Evolutionary conservation across 2,888 invertebrate species (phyloP).

Genomic region (Drosophila borborema): DNA sequence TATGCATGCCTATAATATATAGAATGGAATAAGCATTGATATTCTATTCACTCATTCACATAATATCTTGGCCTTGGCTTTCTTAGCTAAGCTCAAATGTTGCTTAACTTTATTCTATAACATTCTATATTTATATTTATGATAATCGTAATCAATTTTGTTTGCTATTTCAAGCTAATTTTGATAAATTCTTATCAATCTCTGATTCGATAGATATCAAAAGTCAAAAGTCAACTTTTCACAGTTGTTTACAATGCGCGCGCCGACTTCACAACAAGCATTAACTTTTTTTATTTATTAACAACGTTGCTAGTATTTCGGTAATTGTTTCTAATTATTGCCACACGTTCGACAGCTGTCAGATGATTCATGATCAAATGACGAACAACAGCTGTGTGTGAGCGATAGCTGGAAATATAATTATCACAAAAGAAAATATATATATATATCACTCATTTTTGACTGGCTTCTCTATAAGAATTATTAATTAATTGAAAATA

Average conservation of each 20-base stretch:
- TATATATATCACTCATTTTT: not conserved
- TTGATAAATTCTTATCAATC: not conserved
- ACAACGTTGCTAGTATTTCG: not conserved
- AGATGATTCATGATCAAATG: constrained; percentile 3
- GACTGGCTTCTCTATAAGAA: not conserved
- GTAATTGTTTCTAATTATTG: constrained; percentile 6
- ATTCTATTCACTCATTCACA: too few relatives aligned
- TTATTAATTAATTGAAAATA: not conserved
- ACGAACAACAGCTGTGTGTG: not conserved
- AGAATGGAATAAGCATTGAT: too few relatives aligned
- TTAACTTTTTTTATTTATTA: not conserved
- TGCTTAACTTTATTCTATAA: not conserved
- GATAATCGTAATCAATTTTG: not conserved
- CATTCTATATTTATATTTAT: not conserved
- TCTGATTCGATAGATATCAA: not conserved
- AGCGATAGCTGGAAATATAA: not conserved
- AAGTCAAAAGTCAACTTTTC: not conserved
- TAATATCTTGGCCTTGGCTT: too few relatives aligned
- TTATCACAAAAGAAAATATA: too few relatives aligned
- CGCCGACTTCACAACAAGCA: too few relatives aligned
- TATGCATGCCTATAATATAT: too few relatives aligned
- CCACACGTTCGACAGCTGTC: not conserved
- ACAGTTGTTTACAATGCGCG: not conserved
- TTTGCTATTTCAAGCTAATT: not conserved
- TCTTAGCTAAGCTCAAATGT: not conserved